These are phyloP conservation scores for Micropoecilia bifurca DNA, from an alignment of 2,797 vertebrate genomes.

Conservation along the genomic window DNA sequence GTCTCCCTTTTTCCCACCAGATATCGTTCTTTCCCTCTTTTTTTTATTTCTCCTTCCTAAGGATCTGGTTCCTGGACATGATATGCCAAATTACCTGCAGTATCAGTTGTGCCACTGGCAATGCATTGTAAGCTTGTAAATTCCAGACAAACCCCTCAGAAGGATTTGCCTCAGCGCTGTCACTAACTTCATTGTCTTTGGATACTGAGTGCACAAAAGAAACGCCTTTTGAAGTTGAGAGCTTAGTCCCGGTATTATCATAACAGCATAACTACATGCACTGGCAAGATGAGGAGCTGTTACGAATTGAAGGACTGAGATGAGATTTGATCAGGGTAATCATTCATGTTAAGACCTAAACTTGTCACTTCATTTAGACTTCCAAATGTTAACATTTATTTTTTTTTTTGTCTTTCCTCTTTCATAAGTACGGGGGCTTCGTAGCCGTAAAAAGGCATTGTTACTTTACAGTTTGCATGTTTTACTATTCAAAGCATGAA, in stretches of 20 bases:
- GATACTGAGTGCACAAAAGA: constrained; percentile 63
- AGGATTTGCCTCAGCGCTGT: constrained; percentile 76
- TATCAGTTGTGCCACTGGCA: constrained; percentile 80
- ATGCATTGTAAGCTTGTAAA: constrained; percentile 81
- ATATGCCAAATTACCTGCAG: constrained; percentile 85
- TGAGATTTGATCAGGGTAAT: constrained; percentile 76
- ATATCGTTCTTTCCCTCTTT: constrained; percentile 49
- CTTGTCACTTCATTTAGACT: constrained; percentile 59
- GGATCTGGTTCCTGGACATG: constrained; percentile 86
- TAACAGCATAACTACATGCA: constrained; percentile 69
- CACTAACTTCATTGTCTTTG: constrained; percentile 80
- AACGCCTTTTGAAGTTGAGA: constrained; percentile 73
- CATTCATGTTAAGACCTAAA: constrained; percentile 62
- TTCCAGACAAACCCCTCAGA: constrained; percentile 74
- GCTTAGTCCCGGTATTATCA: constrained; percentile 75
- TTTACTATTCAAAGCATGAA: constrained; percentile 39
- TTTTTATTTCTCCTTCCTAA: constrained; percentile 81
- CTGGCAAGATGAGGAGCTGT: constrained; percentile 79
- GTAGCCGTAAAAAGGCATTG: constrained; percentile 36
- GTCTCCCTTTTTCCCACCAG: constrained; percentile 86
- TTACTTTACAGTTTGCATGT: constrained; percentile 39
- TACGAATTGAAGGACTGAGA: constrained; percentile 67
- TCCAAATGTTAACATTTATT: constrained; percentile 49
- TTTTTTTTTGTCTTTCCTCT: constrained; percentile 32
- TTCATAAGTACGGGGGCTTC: constrained; percentile 38